phyloP scores from a whole-genome alignment of 1,140 invertebrate species.

The Rhagoletis pomonella region DNA sequence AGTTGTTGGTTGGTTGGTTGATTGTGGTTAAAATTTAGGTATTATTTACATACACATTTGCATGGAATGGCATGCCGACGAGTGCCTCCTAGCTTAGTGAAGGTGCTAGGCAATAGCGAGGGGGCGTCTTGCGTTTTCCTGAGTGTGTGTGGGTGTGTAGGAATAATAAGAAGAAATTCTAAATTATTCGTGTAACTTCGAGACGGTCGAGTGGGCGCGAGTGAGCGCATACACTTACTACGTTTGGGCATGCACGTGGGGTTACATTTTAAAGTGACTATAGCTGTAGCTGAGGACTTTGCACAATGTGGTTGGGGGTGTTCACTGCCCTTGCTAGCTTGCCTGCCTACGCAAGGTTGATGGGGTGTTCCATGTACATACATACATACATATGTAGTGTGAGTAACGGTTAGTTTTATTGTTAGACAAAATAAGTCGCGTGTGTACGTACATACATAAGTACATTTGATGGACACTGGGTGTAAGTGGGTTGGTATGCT shows the following conservation, averaged over 20 bases:
- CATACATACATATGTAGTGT: neutral
- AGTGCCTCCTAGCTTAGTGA: neutral
- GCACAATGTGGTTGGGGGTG: neutral
- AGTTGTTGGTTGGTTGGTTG: slow-evolving; percentile 23
- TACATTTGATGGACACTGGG: no score
- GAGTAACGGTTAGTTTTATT: no score
- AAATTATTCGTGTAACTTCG: slow-evolving; percentile 46
- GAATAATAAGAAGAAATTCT: slow-evolving; percentile 29
- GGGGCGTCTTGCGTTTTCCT: neutral
- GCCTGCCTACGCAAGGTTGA: neutral
- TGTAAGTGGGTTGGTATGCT: no score
- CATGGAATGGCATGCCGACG: slow-evolving; percentile 17
- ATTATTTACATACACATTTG: neutral
- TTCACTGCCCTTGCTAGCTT: neutral
- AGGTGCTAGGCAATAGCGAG: neutral
- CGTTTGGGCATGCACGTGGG: neutral
- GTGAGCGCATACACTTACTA: neutral
- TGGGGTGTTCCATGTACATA: neutral
- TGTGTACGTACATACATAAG: no score
- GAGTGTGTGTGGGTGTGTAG: neutral
- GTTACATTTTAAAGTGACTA: neutral
- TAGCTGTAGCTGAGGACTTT: neutral
- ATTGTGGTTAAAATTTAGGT: slow-evolving; percentile 7
- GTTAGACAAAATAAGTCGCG: no score
- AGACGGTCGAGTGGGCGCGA: slow-evolving; percentile 38